Conservation (phyloP, 2,888 invertebrate species). For the Mythimna albipuncta region DNA sequence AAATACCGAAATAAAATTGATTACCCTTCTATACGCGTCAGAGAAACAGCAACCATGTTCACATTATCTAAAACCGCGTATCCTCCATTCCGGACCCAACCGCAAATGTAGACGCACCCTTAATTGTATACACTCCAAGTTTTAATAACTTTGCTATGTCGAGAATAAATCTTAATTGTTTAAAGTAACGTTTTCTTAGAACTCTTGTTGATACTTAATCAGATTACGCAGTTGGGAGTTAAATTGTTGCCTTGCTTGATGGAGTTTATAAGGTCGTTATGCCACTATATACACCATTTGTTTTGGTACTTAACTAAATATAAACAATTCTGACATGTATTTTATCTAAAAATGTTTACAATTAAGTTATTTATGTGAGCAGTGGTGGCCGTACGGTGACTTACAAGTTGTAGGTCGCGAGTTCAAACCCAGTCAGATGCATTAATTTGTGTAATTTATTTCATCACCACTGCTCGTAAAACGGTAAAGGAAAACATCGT, state of each 20-base stretch:
- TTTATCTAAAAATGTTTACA: no score
- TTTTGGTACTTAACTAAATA: no score
- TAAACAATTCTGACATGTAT: no score
- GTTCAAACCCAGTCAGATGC: no score
- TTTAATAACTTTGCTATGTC: constrained; percentile 65
- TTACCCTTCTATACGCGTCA: not conserved
- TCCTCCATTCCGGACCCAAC: not conserved
- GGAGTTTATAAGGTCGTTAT: constrained; percentile 21
- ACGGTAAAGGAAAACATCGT: no score
- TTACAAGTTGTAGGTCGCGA: no score
- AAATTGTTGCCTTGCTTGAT: constrained; percentile 46
- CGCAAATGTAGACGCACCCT: constrained; percentile 9
- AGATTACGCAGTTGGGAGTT: constrained; percentile 48
- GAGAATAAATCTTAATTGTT: constrained; percentile 59
- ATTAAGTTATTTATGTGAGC: no score
- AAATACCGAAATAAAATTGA: not conserved
- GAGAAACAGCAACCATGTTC: not conserved
- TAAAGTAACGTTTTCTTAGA: constrained; percentile 44
- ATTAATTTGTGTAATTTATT: no score
- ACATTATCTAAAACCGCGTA: not conserved
- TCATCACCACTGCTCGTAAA: no score
- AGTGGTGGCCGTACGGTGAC: no score
- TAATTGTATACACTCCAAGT: constrained; percentile 51
- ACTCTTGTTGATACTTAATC: constrained; percentile 48
- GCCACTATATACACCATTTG: no score